These are phyloP conservation scores for Melierax canorus DNA, from an alignment of 2,113 vertebrate species.

Conservation along the genomic window DNA sequence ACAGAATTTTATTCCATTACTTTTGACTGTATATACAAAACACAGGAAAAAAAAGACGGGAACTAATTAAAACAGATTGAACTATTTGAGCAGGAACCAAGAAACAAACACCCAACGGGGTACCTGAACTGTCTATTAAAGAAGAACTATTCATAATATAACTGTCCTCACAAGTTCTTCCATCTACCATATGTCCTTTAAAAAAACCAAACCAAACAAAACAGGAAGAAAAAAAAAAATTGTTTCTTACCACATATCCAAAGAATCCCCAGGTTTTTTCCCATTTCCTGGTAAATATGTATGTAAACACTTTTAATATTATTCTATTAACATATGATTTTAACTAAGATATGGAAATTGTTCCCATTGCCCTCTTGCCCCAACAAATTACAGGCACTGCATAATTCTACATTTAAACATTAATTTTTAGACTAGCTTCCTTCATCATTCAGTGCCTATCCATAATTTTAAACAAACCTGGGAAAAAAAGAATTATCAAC, in stretches of 20 bases:
- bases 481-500: not conserved
- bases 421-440: not conserved
- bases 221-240: not conserved
- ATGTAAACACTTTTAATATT: not conserved
- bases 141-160: not conserved
- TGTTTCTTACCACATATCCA: not conserved
- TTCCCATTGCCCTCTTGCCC: not conserved
- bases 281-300: not conserved
- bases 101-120: not conserved
- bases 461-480: not conserved
- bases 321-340: not conserved
- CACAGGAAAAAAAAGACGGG: not conserved
- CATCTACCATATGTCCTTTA: not conserved
- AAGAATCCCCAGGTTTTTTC: not conserved
- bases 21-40: not conserved
- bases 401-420: not conserved
- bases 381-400: not conserved
- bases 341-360: not conserved
- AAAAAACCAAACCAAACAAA: not conserved
- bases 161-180: not conserved
- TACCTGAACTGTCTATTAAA: not conserved
- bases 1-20: not conserved
- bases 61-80: slow-evolving; percentile 4
- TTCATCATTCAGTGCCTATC: not conserved
- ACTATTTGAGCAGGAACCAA: not conserved